Percentiles rank a stretch among this genome's conserved stretches.
These are phyloP conservation scores for Cremastinae sp. DNA, from an alignment of 2,888 invertebrate genomes.

Conservation along the genomic window DNA sequence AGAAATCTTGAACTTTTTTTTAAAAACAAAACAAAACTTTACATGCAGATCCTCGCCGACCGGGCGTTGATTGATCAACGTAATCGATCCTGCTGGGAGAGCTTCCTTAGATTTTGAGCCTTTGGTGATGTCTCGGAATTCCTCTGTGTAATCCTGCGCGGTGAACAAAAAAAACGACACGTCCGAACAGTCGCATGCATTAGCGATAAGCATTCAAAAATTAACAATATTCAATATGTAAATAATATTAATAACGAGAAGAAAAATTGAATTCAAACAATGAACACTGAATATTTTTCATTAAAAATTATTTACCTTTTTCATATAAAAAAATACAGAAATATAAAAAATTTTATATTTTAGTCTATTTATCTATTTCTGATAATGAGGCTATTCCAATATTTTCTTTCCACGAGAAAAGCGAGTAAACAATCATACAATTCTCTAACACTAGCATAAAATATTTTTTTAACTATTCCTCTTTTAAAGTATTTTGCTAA, in stretches of 20 bases:
- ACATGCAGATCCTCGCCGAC: slow-evolving; percentile 97
- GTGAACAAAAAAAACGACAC: slow-evolving; percentile 62
- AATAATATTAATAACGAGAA: slow-evolving; percentile 37
- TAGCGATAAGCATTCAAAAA: slow-evolving; percentile 81
- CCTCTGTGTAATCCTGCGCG: slow-evolving; percentile 96
- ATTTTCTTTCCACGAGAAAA: too few relatives aligned
- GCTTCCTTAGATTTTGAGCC: slow-evolving; percentile 94
- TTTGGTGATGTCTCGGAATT: slow-evolving; percentile 97
- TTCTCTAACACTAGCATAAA: neutral
- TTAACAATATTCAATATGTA: slow-evolving; percentile 34
- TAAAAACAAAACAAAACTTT: slow-evolving; percentile 79
- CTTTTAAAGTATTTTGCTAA: too few relatives aligned
- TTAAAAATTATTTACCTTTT: too few relatives aligned
- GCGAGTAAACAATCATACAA: neutral
- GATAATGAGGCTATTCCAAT: too few relatives aligned
- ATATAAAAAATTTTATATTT: slow-evolving; percentile 36
- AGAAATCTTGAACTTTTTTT: slow-evolving; percentile 21
- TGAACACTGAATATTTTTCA: too few relatives aligned
- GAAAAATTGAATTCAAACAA: neutral
- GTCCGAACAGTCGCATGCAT: slow-evolving; percentile 80
- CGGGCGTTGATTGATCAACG: slow-evolving; percentile 96
- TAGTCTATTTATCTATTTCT: neutral
- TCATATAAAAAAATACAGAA: too few relatives aligned
- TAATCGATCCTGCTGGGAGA: slow-evolving; percentile 94
- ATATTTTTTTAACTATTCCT: neutral